These are phyloP conservation scores for Euproctis similis DNA, from an alignment of 2,888 invertebrate genomes.

Conservation along the genomic window DNA sequence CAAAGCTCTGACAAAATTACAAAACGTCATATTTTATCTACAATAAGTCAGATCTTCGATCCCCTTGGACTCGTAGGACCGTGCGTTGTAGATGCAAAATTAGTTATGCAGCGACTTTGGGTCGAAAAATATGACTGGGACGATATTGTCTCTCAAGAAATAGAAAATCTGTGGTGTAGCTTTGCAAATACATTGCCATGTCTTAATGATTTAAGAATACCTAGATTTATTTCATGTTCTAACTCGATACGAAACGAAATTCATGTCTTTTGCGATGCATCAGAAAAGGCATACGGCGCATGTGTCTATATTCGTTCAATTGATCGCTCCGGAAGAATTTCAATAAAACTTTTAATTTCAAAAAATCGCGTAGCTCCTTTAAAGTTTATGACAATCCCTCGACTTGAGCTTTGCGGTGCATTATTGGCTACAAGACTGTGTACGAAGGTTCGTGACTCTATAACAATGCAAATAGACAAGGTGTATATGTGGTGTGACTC, in stretches of 20 bases:
- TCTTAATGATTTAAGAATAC: conserved; percentile 11
- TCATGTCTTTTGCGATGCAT: conserved; percentile 21
- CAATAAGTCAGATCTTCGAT: conserved; percentile 17
- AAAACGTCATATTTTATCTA: conserved; percentile 19
- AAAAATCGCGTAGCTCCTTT: conserved; percentile 6
- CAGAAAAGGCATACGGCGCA: conserved; percentile 15
- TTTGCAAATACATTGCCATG: conserved; percentile 1
- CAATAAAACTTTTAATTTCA: conserved; percentile 12
- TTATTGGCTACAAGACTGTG: conserved; percentile 1
- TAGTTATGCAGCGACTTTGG: conserved; percentile 19
- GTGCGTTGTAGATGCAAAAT: conserved; percentile 17
- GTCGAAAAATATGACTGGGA: conserved; percentile 9
- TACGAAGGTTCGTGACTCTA: conserved; percentile 1
- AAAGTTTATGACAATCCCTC: conserved; percentile 1
- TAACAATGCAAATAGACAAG: not conserved
- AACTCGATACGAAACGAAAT: conserved; percentile 7
- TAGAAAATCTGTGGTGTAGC: conserved; percentile 1
- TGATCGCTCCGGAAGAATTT: not conserved
- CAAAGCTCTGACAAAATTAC: conserved; percentile 11
- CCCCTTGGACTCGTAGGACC: conserved; percentile 15
- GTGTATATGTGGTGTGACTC: too few relatives aligned
- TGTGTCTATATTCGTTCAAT: conserved; percentile 15
- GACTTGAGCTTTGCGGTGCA: conserved; percentile 1
- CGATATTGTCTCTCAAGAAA: conserved; percentile 5
- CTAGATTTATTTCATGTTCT: conserved; percentile 10